These are phyloP conservation scores for Zygothrica quintamaculata DNA, from an alignment of 2,888 invertebrate species.

Conservation along the genomic window DNA sequence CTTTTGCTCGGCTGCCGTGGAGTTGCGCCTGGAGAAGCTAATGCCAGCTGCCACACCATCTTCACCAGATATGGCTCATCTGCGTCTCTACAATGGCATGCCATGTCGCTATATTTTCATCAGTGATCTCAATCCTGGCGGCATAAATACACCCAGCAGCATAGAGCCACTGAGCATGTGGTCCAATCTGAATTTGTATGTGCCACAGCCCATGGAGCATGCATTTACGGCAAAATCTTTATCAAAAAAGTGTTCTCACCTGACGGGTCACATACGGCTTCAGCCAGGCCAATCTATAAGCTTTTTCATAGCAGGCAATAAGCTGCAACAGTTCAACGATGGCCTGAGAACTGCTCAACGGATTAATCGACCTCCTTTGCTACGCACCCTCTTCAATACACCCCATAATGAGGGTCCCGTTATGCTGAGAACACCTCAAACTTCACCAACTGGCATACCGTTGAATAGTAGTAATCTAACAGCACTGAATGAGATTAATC, in stretches of 20 bases:
- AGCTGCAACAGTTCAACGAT: slow-evolving; percentile 77
- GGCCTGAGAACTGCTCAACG: slow-evolving; percentile 64
- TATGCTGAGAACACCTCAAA: slow-evolving; percentile 45
- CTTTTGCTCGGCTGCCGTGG: slow-evolving; percentile 92
- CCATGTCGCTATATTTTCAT: slow-evolving; percentile 86
- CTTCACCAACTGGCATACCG: slow-evolving; percentile 11
- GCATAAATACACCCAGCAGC: no score
- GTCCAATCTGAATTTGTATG: slow-evolving; percentile 83
- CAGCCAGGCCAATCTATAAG: slow-evolving; percentile 76
- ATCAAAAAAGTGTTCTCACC: slow-evolving; percentile 49
- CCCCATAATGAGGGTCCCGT: slow-evolving; percentile 58
- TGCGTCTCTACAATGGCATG: slow-evolving; percentile 89
- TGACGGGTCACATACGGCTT: slow-evolving; percentile 62
- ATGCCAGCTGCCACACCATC: slow-evolving; percentile 86
- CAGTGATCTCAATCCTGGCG: slow-evolving; percentile 53
- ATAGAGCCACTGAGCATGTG: slow-evolving; percentile 84
- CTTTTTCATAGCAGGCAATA: slow-evolving; percentile 74
- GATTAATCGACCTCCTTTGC: slow-evolving; percentile 78
- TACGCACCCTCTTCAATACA: slow-evolving; percentile 82
- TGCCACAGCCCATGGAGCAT: slow-evolving; percentile 77
- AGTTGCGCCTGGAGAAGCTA: slow-evolving; percentile 89
- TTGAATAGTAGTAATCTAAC: slow-evolving; percentile 59
- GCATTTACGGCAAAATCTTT: slow-evolving; percentile 83
- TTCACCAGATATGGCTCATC: slow-evolving; percentile 86
- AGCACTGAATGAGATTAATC: slow-evolving; percentile 56